Percentiles rank a stretch among this genome's conserved stretches.
These are phyloP conservation scores for Prochilodus magdalenae DNA, from an alignment of 2,113 vertebrate genomes.

Conservation along the genomic window DNA sequence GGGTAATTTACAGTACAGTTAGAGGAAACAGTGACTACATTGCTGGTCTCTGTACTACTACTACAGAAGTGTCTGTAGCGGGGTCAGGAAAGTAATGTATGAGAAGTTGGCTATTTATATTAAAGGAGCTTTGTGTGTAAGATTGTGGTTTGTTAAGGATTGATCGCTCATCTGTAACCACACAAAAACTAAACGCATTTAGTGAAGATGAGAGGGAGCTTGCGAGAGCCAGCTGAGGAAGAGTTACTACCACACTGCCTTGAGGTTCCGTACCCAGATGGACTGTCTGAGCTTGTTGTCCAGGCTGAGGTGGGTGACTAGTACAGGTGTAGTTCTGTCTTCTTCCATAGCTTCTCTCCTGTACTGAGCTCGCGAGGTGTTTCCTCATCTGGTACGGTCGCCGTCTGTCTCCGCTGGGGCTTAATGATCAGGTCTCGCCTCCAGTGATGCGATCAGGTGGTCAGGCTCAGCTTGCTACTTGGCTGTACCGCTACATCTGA, in stretches of 20 bases:
- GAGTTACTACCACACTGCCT: too few relatives aligned
- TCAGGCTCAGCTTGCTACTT: too few relatives aligned
- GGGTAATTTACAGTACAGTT: too few relatives aligned
- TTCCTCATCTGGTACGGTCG: conserved; percentile 50
- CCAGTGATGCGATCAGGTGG: conserved; percentile 31
- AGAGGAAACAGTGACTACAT: too few relatives aligned
- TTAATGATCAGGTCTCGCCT: conserved; percentile 50
- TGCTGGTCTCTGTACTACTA: too few relatives aligned
- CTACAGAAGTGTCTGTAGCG: too few relatives aligned
- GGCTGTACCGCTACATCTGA: conserved; percentile 36
- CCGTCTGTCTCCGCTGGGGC: conserved; percentile 48
- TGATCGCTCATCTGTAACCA: too few relatives aligned
- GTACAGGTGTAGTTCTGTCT: conserved; percentile 42
- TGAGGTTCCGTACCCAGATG: not conserved
- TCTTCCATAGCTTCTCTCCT: not conserved
- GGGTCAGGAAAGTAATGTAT: too few relatives aligned
- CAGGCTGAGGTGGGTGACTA: conserved; percentile 38
- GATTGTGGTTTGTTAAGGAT: too few relatives aligned
- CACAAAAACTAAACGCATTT: too few relatives aligned
- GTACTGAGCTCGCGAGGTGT: conserved; percentile 19
- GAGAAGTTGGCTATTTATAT: too few relatives aligned
- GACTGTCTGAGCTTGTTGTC: conserved; percentile 47
- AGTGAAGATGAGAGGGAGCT: not conserved
- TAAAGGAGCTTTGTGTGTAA: too few relatives aligned
- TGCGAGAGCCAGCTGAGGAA: not conserved